These are phyloP conservation scores for Acrossocheilus wenchowensis DNA, from an alignment of 2,797 vertebrate genomes.

Conservation along the genomic window DNA sequence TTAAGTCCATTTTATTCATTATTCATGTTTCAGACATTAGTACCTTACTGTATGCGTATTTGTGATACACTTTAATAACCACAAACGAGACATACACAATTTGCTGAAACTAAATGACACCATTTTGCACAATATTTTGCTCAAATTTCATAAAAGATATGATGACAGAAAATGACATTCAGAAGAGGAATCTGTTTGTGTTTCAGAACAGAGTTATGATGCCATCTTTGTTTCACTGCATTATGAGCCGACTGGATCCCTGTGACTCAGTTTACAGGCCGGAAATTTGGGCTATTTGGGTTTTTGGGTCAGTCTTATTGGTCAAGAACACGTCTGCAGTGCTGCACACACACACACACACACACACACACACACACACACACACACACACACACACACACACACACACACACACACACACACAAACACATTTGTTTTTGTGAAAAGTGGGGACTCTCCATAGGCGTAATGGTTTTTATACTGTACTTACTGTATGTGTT, in stretches of 20 bases:
- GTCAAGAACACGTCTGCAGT: slow-evolving; percentile 20
- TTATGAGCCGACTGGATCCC: not conserved
- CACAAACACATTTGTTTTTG: not conserved
- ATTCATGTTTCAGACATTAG: no score
- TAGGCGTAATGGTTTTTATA: no score
- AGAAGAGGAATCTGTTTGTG: no score
- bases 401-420: slow-evolving; percentile 9
- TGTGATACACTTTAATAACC: no score
- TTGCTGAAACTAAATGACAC: no score
- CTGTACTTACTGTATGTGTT: no score
- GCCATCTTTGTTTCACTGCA: not conserved
- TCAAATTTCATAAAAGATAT: not conserved
- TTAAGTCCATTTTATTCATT: no score
- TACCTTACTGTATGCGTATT: no score
- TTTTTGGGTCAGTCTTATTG: slow-evolving; percentile 30
- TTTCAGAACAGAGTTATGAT: not conserved
- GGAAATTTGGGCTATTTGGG: slow-evolving; percentile 3
- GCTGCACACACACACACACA: not conserved
- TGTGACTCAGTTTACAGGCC: no score
- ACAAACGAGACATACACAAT: no score
- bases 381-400: not conserved
- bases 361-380: slow-evolving; percentile 9
- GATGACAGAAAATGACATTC: no score
- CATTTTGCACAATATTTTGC: not conserved
- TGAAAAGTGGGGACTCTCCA: no score